phyloP scores from a whole-genome alignment of 2,888 invertebrate species.

The Phragmatobia fuliginosa region DNA sequence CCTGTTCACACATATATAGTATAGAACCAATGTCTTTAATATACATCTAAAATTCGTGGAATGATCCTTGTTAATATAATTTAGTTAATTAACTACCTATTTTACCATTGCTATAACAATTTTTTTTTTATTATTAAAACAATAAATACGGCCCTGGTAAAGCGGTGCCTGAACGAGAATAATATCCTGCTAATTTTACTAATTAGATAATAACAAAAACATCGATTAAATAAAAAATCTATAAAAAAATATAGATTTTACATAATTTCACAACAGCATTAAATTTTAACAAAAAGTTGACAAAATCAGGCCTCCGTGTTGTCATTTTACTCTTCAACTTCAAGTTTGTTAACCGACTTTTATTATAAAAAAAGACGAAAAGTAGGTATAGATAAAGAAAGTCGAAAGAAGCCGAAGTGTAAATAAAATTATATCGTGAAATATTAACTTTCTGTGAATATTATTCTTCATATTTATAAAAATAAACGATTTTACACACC shows the following conservation, averaged over 20 bases:
- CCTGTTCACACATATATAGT: constrained; percentile 29
- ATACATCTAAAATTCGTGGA: constrained; percentile 48
- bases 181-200: constrained; percentile 15
- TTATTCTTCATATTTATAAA: not conserved
- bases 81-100: constrained; percentile 13
- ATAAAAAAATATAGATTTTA: constrained; percentile 18
- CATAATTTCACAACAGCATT: constrained; percentile 3
- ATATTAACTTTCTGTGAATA: no score
- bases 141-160: not conserved
- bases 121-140: not conserved
- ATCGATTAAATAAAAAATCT: constrained; percentile 17
- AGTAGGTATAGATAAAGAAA: no score
- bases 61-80: constrained; percentile 46
- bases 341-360: not conserved
- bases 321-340: not conserved
- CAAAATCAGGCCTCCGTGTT: not conserved
- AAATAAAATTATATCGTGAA: not conserved
- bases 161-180: not conserved
- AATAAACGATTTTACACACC: not conserved
- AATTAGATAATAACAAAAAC: constrained; percentile 20
- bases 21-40: constrained; percentile 42
- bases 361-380: not conserved
- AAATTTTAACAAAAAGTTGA: not conserved
- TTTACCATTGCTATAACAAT: constrained; percentile 1
- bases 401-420: not conserved